A percentile compares a stretch with the other conserved stretches of the same genome.
phyloP scores from a whole-genome alignment of 2,797 vertebrate genomes.

The Anomalospiza imberbis region DNA sequence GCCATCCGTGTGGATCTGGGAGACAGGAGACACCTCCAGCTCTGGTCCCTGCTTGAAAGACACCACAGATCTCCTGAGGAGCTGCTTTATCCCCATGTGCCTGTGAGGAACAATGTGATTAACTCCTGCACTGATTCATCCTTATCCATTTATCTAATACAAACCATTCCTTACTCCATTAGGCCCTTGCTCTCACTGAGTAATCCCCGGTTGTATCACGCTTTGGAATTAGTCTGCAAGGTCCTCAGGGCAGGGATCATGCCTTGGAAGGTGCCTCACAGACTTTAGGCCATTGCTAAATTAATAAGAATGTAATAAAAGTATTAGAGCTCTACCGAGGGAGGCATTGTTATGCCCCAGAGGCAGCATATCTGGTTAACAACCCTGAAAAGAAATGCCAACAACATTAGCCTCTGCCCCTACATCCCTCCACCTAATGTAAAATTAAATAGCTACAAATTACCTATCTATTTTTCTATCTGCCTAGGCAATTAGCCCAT shows the following conservation, averaged over 20 bases:
- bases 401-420: conserved; percentile 67
- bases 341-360: conserved; percentile 59
- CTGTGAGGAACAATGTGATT: neutral
- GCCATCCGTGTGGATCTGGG: neutral
- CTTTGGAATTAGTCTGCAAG: conserved; percentile 57
- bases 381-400: conserved; percentile 67
- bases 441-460: conserved; percentile 70
- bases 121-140: conserved; percentile 51
- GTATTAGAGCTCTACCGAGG: conserved; percentile 52
- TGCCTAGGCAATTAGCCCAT: conserved; percentile 56
- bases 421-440: conserved; percentile 61
- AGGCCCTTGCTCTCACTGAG: conserved; percentile 45
- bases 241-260: conserved; percentile 60
- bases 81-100: neutral
- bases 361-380: conserved; percentile 65
- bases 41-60: neutral
- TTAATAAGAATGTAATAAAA: conserved; percentile 66
- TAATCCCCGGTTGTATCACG: conserved; percentile 47
- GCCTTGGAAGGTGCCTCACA: conserved; percentile 56
- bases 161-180: conserved; percentile 55
- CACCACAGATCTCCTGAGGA: neutral
- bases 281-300: conserved; percentile 62
- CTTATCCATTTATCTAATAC: conserved; percentile 58
- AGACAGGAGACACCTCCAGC: neutral
- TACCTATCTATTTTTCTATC: conserved; percentile 67